Evolutionary conservation across 2,113 vertebrate genomes (phyloP).

Genomic region (Corvus hawaiiensis): DNA sequence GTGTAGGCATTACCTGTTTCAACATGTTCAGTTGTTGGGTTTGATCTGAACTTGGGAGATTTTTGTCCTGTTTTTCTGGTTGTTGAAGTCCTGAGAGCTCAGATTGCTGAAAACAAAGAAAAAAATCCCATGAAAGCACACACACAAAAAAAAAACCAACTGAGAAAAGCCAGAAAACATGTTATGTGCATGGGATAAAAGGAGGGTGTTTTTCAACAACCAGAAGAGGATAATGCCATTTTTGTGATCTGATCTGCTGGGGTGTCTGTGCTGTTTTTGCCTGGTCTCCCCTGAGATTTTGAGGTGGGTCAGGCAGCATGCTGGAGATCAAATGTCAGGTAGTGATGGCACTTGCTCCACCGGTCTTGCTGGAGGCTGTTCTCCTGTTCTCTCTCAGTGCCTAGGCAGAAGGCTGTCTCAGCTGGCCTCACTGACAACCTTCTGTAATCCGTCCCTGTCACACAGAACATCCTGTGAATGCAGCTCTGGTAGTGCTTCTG

Average conservation of each 20-base stretch:
- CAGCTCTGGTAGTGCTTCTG: background rate
- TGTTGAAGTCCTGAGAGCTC: background rate
- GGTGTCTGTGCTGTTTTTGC: background rate
- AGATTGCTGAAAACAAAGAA: background rate
- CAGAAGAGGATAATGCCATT: background rate
- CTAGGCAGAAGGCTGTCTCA: background rate
- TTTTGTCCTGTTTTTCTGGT: background rate
- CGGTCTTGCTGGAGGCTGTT: background rate
- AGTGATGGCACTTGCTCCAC: background rate
- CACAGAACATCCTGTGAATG: rapidly evolving
- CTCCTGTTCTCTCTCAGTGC: background rate
- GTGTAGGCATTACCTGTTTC: background rate
- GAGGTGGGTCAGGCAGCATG: rapidly evolving
- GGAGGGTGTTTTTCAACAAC: background rate
- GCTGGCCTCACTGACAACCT: rapidly evolving
- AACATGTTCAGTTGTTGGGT: background rate
- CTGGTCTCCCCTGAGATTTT: background rate
- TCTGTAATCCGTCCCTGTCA: rapidly evolving
- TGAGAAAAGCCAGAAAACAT: background rate
- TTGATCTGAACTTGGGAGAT: background rate
- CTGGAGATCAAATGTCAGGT: background rate
- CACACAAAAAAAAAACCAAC: background rate
- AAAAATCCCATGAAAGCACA: background rate
- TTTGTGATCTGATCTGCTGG: background rate
- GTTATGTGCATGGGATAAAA: background rate